These are phyloP conservation scores for Lasioglossum baleicum DNA, from an alignment of 1,140 invertebrate species.

Conservation along the genomic window DNA sequence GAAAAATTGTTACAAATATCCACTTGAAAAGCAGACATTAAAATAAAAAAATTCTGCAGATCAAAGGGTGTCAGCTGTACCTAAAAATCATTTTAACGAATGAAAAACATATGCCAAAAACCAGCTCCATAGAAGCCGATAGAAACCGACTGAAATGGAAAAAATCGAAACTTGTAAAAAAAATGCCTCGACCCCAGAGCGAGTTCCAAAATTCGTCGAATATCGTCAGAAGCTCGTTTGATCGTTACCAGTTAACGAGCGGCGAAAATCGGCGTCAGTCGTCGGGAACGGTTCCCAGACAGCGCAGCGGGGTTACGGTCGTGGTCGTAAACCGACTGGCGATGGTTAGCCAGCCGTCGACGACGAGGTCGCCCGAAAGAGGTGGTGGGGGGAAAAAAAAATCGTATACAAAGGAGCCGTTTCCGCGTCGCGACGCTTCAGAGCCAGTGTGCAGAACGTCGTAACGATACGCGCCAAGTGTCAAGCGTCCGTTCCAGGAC, in stretches of 20 bases:
- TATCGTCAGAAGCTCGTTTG: conserved; percentile 29
- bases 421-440: conserved; percentile 1
- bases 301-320: conserved; percentile 5
- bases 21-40: too few species aligned
- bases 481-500: background rate
- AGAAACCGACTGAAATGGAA: too few species aligned
- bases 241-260: conserved; percentile 34
- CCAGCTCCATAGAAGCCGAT: too few species aligned
- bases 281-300: conserved; percentile 17
- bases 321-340: conserved; percentile 24
- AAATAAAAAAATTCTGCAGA: too few species aligned
- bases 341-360: background rate
- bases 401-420: background rate
- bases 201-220: too few species aligned
- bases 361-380: too few species aligned
- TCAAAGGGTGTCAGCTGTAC: too few species aligned
- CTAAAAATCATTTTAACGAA: too few species aligned
- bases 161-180: too few species aligned
- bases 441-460: background rate
- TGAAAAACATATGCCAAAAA: too few species aligned
- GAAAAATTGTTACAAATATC: too few species aligned
- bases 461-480: conserved; percentile 21
- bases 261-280: conserved; percentile 34
- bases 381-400: background rate
- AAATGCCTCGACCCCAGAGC: too few species aligned